These are phyloP conservation scores for Threskiornis aethiopicus DNA, from an alignment of 2,797 vertebrate species.

Conservation along the genomic window DNA sequence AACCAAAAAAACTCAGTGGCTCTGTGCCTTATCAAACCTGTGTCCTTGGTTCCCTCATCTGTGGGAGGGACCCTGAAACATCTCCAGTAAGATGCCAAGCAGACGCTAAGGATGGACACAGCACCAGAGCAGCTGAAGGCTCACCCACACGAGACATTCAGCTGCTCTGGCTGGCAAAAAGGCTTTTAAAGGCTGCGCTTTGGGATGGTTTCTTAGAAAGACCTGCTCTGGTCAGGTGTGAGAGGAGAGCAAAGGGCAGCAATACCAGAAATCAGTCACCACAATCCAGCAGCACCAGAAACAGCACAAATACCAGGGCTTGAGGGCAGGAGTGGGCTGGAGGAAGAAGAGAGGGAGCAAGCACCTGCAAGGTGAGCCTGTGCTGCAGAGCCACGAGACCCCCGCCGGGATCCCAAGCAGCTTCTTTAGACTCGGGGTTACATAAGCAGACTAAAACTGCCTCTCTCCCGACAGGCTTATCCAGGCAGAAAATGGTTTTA, in stretches of 20 bases:
- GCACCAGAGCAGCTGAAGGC: not conserved
- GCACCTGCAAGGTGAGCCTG: not conserved
- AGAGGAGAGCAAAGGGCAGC: not conserved
- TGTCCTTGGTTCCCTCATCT: not conserved
- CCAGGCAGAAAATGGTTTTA: slow-evolving; percentile 35
- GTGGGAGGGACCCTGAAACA: not conserved
- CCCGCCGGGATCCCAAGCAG: not conserved
- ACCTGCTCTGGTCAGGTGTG: not conserved
- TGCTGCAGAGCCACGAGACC: not conserved
- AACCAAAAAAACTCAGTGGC: not conserved
- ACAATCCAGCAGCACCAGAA: not conserved
- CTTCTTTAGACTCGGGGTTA: slow-evolving; percentile 1
- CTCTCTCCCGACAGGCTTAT: not conserved
- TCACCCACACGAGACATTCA: not conserved
- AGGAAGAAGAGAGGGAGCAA: not conserved
- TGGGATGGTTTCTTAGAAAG: slow-evolving; percentile 25
- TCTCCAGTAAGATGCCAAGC: not conserved
- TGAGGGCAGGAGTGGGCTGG: not conserved
- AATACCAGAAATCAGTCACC: not conserved
- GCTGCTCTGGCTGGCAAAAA: not conserved
- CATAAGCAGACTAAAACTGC: slow-evolving; percentile 28
- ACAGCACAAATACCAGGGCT: not conserved
- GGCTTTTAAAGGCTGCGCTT: not conserved
- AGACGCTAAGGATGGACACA: not conserved
- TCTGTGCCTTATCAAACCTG: not conserved